Evolutionary conservation across 1,140 invertebrate genomes (phyloP).

Genomic region (Metopolophium dirhodum): DNA sequence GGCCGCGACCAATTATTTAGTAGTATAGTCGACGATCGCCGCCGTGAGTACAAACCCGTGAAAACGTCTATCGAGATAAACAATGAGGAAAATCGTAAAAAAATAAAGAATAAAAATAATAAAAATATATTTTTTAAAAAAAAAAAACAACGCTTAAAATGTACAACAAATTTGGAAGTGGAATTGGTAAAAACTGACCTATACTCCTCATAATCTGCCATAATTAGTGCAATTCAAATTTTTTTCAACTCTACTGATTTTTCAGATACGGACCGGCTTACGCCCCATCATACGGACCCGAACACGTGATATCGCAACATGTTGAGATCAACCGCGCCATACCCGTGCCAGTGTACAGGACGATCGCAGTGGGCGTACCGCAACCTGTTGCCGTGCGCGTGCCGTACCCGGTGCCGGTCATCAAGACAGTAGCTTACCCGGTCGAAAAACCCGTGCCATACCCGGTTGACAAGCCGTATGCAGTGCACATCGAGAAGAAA

Average conservation of each 20-base stretch:
- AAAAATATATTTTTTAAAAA: neutral
- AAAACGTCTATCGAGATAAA: conserved; percentile 17
- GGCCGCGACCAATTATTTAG: conserved; percentile 44
- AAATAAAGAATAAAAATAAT: neutral
- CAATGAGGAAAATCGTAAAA: neutral
- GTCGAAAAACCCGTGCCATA: conserved; percentile 61
- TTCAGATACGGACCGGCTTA: conserved; percentile 5
- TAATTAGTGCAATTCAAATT: neutral
- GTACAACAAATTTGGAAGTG: neutral
- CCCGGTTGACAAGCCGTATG: conserved; percentile 61
- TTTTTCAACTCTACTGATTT: neutral
- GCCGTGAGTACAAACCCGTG: neutral
- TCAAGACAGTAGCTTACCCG: conserved; percentile 60
- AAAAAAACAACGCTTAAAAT: neutral
- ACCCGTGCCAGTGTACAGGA: conserved; percentile 60
- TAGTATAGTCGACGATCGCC: neutral
- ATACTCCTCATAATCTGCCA: neutral
- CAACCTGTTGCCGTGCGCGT: conserved; percentile 59
- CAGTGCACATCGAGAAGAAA: conserved; percentile 60
- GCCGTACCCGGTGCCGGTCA: conserved; percentile 60
- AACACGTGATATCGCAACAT: conserved; percentile 58
- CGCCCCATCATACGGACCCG: conserved; percentile 32
- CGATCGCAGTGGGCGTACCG: conserved; percentile 58
- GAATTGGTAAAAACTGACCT: neutral
- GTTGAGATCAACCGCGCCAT: conserved; percentile 59